These are phyloP conservation scores for Wiebesia pumilae DNA, from an alignment of 1,140 invertebrate genomes.

Conservation along the genomic window DNA sequence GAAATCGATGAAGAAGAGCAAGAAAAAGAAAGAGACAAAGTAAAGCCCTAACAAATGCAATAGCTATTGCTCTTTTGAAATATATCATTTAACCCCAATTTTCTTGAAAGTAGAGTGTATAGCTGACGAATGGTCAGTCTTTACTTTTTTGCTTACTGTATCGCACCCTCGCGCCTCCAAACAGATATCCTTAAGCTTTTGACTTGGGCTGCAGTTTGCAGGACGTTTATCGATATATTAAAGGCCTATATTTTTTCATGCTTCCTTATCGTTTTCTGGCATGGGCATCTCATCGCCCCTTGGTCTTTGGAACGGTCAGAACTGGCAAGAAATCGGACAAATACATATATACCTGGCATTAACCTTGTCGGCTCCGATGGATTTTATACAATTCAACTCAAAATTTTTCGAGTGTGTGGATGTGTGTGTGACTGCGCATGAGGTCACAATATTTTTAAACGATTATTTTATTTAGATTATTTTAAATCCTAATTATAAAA, in stretches of 20 bases:
- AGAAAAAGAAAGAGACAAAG: background rate
- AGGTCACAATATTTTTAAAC: slow-evolving; percentile 39
- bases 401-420: background rate
- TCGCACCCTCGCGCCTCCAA: background rate
- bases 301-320: background rate
- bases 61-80: slow-evolving; percentile 39
- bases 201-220: background rate
- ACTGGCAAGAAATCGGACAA: background rate
- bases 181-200: slow-evolving; percentile 8
- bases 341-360: slow-evolving; percentile 22
- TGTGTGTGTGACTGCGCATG: slow-evolving; percentile 34
- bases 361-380: slow-evolving; percentile 32
- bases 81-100: slow-evolving; percentile 43
- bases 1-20: slow-evolving; percentile 41
- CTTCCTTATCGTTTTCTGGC: slow-evolving; percentile 1
- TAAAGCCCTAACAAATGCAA: background rate
- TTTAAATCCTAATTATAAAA: background rate
- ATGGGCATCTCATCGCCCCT: background rate
- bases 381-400: slow-evolving; percentile 12
- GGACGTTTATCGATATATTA: slow-evolving; percentile 51
- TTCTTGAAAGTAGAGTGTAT: background rate
- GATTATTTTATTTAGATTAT: background rate
- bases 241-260: slow-evolving; percentile 13
- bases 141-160: background rate
- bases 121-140: background rate